Base-by-base conservation (phyloP, 2,888 invertebrate species). In the Tenthredo distinguenda region DNA sequence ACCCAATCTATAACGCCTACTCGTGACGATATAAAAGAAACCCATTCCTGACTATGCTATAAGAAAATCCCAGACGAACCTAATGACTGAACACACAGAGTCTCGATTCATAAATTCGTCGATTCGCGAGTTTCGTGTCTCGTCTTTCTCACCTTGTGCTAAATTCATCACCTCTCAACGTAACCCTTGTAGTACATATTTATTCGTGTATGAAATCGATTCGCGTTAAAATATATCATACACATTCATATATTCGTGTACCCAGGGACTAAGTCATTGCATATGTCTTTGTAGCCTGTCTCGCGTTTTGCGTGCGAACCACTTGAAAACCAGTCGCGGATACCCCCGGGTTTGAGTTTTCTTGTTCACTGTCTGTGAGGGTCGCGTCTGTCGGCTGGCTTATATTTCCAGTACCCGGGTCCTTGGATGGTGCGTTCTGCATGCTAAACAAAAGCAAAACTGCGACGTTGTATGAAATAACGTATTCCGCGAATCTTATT, bases 391-490 rank as follows among this genome's bases (percentile, higher is more conserved):
- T 47, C 31, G 55, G 31, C 31, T 83, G 68, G 83, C 68, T 83
- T 65, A 83, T 83, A 83, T 83, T 83, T 37, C 40, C 40, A 31
- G 31, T 31, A n/a, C 65, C n/a, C n/a, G 2, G 37, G 50, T 47
- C 43, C 71, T 40, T 6, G 68, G 58, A 71, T n/a, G 26, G 18
- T 31, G 68, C 83, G 68, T 71, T 68, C 68, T 83, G 83, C 65
- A 83, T 68, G 83, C 68, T 83, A 83, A 83, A 68, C 47, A 50
- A 65, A 47, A 83, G 68, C 68, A 68, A 68, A 83, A 83, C 68
- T 83, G 34, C 68, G 15, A 47, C 71, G 68, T 83, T 71, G 47
- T 83, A 83, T 71, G 83, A 83, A 81, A 47, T 71, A 71, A 47
- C 34, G 47, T 68, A 83, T 83, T 71, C 62, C 6, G 6, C 10